Percentiles rank a stretch among this genome's conserved stretches.
Evolutionary conservation across 2,113 vertebrate genomes (phyloP).

Genomic region (Cynocephalus volans): DNA sequence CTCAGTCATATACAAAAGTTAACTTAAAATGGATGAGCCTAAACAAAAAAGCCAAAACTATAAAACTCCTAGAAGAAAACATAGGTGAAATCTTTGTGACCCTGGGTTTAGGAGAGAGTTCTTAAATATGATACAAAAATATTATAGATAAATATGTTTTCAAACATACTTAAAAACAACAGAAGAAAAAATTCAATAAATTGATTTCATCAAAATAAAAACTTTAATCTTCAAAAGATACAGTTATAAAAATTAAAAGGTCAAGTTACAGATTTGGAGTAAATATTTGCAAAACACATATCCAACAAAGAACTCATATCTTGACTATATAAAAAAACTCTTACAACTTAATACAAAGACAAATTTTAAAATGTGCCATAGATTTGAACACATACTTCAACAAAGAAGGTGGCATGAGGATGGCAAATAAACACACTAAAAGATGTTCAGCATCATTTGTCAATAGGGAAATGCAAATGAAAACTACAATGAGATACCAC

Average conservation of each 20-base stretch:
- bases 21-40: background rate
- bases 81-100: background rate
- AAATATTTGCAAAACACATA: background rate
- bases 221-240: conserved; percentile 3
- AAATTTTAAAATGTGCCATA: conserved; percentile 6
- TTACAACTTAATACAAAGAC: background rate
- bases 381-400: background rate
- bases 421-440: background rate
- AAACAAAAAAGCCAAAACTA: conserved; percentile 28
- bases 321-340: background rate
- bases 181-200: background rate
- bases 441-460: background rate
- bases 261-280: background rate
- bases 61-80: conserved; percentile 28
- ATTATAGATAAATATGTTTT: no score
- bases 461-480: conserved; percentile 19
- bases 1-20: background rate
- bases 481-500: background rate
- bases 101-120: background rate
- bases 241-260: background rate
- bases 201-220: conserved; percentile 50
- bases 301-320: background rate
- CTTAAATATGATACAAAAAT: background rate
- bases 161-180: background rate
- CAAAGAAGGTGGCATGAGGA: background rate